Evolutionary conservation across 2,888 invertebrate species (phyloP), one percentile per base, ranked within the genome.

Genomic region (Meta bourneti): DNA sequence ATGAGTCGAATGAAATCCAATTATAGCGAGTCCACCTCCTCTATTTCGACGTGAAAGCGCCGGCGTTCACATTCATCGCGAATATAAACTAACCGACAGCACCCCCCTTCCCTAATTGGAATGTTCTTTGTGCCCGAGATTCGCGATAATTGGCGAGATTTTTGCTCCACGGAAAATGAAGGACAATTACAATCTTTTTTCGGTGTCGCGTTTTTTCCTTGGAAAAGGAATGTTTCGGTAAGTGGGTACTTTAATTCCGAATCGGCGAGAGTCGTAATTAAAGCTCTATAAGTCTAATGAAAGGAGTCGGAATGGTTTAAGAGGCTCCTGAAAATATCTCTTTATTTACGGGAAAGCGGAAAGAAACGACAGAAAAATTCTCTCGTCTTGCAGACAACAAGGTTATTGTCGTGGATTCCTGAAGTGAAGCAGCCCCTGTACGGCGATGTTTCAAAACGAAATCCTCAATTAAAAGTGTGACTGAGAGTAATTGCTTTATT

Each of bases 1-100:
- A 19, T 13, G 81, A 70, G 71, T 70, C 72, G 49, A 70, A 71
- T 71, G 51, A 52, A 82, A 82, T 82, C 82, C 72, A 82, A 82
- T 82, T 82, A 82, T 16, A 13, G 16, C 75, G 34, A 75, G 48
- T 75, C 16, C 16, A 20, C n/a, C 20, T 71, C 48, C 75, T 9
- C 19, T 75, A 34, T 34, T 34, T 34, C 4, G 34, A 34, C 34
- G 34, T 4, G 34, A 34, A 34, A 34, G 34, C 34, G 34, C 34
- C 34, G 34, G 34, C 34, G 34, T 34, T 34, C 34, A 34, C 48
- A 75, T 34, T 75, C 49, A 75, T 75, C 75, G 75, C 6, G 48
- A 8, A 72, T 9, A n/a, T 72, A 34, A n/a, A n/a, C 72, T 11
- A 34, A 49, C 34, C 34, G 49, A 34, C 9, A 75, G 49, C 34